Percentiles rank a stretch among this genome's conserved stretches.
These are phyloP conservation scores for Athalia circularis DNA, from an alignment of 2,888 invertebrate genomes.

Conservation along the genomic window DNA sequence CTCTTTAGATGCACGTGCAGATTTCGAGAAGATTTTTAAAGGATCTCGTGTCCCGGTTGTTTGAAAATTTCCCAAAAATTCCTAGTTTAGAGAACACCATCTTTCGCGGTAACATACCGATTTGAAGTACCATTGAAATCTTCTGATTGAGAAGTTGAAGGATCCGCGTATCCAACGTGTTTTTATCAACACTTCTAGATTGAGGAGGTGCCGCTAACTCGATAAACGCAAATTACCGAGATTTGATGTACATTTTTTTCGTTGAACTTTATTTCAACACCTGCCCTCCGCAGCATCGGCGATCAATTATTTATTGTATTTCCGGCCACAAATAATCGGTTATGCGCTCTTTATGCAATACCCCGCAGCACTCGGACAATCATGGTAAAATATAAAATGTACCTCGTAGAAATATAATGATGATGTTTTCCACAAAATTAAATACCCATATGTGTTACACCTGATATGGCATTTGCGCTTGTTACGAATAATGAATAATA, in stretches of 20 bases:
- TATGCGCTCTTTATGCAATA: no score
- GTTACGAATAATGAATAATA: no score
- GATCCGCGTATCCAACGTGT: no score
- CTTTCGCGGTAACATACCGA: background rate
- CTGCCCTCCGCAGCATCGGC: no score
- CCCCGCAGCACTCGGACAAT: no score
- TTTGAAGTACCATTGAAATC: background rate
- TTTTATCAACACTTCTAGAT: background rate
- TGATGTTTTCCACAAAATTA: no score
- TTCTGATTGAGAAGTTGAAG: no score
- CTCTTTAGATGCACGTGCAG: conserved; percentile 26
- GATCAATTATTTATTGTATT: no score
- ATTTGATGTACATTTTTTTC: background rate
- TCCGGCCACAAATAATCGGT: no score
- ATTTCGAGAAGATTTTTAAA: conserved; percentile 6
- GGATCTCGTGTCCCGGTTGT: background rate
- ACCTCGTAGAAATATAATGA: no score
- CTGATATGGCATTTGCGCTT: background rate
- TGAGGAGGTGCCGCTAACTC: background rate
- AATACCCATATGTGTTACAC: background rate
- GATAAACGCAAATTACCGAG: background rate
- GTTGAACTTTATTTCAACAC: background rate
- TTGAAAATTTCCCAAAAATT: background rate
- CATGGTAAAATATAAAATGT: no score
- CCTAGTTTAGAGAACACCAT: no score